Evolutionary conservation across 2,888 invertebrate genomes (phyloP).

Genomic region (Nomada hirtipes): DNA sequence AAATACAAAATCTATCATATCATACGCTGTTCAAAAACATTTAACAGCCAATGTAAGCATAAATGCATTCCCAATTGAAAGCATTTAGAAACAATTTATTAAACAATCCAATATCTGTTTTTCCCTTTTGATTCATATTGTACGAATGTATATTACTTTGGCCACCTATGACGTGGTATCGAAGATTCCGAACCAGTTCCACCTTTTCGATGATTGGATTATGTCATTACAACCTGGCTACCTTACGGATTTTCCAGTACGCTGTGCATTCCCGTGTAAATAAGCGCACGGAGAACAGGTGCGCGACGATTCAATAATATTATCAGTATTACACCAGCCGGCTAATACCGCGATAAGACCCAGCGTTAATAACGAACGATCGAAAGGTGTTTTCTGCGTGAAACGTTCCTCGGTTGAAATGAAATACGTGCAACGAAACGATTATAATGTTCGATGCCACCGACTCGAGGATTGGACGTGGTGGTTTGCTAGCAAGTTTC

Average conservation of each 20-base stretch:
- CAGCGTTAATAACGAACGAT: constrained; percentile 19
- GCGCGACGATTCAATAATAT: constrained; percentile 40
- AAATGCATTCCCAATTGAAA: no score
- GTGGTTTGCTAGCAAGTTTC: not conserved
- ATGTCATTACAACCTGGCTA: constrained; percentile 17
- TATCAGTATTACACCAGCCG: constrained; percentile 5
- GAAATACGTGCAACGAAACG: constrained; percentile 44
- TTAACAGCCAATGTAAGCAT: no score
- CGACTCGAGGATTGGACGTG: not conserved
- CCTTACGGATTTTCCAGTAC: constrained; percentile 17
- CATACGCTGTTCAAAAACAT: no score
- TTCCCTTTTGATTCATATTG: no score
- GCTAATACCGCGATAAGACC: constrained; percentile 1
- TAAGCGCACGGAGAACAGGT: constrained; percentile 1
- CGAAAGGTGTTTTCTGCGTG: not conserved
- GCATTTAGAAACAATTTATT: no score
- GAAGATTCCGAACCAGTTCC: constrained; percentile 20
- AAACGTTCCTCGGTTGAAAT: constrained; percentile 4
- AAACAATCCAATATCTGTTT: no score
- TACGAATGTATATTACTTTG: no score
- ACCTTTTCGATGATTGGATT: constrained; percentile 6
- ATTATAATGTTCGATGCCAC: constrained; percentile 17
- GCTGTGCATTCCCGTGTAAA: constrained; percentile 5
- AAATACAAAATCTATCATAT: no score
- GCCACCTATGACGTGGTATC: not conserved